These are phyloP conservation scores for Chelonus formosanus DNA, from an alignment of 2,888 invertebrate genomes.

Conservation along the genomic window DNA sequence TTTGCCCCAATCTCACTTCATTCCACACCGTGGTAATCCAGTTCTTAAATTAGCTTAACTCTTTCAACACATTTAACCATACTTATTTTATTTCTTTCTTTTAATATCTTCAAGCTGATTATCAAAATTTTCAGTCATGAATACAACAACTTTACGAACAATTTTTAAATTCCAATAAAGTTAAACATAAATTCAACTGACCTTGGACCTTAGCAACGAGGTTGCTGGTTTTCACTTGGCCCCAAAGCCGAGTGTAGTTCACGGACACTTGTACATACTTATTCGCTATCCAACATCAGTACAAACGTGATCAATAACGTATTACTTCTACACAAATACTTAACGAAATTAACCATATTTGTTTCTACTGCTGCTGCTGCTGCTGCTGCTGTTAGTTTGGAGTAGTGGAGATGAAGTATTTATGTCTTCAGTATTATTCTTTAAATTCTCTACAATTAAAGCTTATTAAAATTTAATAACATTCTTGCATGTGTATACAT, in stretches of 20 bases:
- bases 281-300: not conserved
- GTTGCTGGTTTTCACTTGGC: constrained; percentile 34
- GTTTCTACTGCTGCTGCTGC: not conserved
- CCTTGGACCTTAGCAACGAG: constrained; percentile 34
- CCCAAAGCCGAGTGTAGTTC: constrained; percentile 26
- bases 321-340: not conserved
- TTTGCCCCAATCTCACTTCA: constrained; percentile 14
- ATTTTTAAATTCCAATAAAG: constrained; percentile 4
- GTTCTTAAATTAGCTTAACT: too few species aligned
- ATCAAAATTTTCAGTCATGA: constrained; percentile 11
- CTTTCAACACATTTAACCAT: too few species aligned
- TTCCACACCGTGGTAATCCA: not conserved
- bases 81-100: not conserved
- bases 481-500: too few species aligned
- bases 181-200: constrained; percentile 19
- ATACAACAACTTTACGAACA: constrained; percentile 1
- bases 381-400: too few species aligned
- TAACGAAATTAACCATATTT: constrained; percentile 40
- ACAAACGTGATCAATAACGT: too few species aligned
- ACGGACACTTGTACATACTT: not conserved
- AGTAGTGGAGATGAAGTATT: too few species aligned
- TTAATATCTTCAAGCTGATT: constrained; percentile 9
- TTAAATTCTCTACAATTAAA: too few species aligned
- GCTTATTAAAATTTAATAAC: too few species aligned
- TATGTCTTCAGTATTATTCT: too few species aligned